phyloP scores from a whole-genome alignment of 2,888 invertebrate genomes.

The Drepanosiphum platanoidis region DNA sequence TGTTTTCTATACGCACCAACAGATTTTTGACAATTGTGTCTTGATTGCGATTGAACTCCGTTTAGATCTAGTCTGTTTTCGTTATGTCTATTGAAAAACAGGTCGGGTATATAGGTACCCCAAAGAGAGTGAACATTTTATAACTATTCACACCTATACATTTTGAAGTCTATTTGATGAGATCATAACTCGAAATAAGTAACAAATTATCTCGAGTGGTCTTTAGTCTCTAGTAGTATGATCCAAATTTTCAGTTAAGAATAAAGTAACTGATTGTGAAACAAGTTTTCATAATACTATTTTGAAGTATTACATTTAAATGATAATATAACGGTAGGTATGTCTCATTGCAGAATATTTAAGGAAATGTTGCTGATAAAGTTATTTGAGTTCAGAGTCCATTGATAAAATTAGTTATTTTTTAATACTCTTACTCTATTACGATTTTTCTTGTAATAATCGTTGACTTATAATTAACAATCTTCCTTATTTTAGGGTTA shows the following conservation, averaged over 20 bases:
- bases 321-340: not conserved
- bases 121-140: no score
- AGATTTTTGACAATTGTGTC: not conserved
- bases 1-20: not conserved
- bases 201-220: no score
- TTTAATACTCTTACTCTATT: not conserved
- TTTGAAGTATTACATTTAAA: no score
- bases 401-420: not conserved
- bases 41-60: not conserved
- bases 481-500: slow-evolving; percentile 66
- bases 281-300: no score
- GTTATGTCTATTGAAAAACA: not conserved
- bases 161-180: no score
- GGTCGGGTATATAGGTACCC: not conserved
- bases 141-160: not conserved
- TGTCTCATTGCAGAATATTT: not conserved
- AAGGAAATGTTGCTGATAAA: not conserved
- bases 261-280: no score
- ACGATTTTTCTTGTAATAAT: not conserved
- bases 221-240: not conserved
- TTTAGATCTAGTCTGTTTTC: not conserved
- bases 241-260: no score
- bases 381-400: not conserved
- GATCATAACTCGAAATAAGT: not conserved
- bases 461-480: not conserved